Conservation (phyloP, 2,797 vertebrate species). For the Rhodeus uyekii region DNA sequence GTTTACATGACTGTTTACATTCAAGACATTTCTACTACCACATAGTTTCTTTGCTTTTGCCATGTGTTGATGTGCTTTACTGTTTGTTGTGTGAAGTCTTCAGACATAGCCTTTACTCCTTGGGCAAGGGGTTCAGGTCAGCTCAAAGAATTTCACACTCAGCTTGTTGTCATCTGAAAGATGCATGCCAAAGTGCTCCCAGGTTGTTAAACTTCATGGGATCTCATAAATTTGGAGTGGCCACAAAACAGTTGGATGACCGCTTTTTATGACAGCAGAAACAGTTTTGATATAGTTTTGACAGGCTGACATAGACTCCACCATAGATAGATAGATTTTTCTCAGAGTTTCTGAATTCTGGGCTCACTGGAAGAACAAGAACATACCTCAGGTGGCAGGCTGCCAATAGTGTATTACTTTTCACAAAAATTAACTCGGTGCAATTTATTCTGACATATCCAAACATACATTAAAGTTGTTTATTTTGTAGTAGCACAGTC, state of each 20-base stretch:
- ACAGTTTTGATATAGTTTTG: too few species aligned
- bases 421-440: slow-evolving; percentile 31
- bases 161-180: slow-evolving; percentile 40
- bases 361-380: slow-evolving; percentile 32
- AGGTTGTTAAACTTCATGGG: slow-evolving; percentile 47
- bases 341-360: slow-evolving; percentile 52
- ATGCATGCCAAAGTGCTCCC: slow-evolving; percentile 28
- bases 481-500: slow-evolving; percentile 14
- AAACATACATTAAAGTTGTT: slow-evolving; percentile 27
- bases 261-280: slow-evolving; percentile 29
- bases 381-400: slow-evolving; percentile 45
- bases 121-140: slow-evolving; percentile 42
- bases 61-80: slow-evolving; percentile 10
- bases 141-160: slow-evolving; percentile 56
- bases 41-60: background rate
- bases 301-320: background rate
- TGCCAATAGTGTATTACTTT: slow-evolving; percentile 49
- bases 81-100: slow-evolving; percentile 52
- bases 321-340: background rate
- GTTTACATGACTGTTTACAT: too few species aligned
- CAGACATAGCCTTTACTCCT: slow-evolving; percentile 35
- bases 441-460: slow-evolving; percentile 24
- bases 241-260: slow-evolving; percentile 44
- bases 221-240: slow-evolving; percentile 40
- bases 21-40: slow-evolving; percentile 9